Conservation (phyloP, 2,888 invertebrate species). For the Tribolium freemani region DNA sequence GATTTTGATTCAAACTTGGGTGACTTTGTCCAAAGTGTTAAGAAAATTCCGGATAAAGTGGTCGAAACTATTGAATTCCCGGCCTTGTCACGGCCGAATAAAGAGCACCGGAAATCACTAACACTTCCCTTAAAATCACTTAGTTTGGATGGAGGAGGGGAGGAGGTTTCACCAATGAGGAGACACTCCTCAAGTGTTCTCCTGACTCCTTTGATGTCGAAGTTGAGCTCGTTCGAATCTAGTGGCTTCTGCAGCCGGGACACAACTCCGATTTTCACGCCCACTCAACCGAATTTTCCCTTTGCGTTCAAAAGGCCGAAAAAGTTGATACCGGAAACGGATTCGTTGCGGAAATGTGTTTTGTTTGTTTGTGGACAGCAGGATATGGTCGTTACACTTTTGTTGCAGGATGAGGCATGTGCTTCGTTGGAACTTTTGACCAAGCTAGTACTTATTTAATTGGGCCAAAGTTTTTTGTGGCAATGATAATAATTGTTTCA, state of each 20-base stretch:
- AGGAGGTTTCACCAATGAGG: constrained; percentile 34
- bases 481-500: constrained; percentile 62
- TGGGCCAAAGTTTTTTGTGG: neutral
- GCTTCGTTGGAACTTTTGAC: constrained; percentile 79
- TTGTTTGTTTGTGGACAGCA: constrained; percentile 85
- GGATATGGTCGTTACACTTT: constrained; percentile 82
- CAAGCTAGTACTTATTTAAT: constrained; percentile 72
- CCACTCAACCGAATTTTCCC: constrained; percentile 52
- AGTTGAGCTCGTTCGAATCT: constrained; percentile 79
- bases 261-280: constrained; percentile 68
- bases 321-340: constrained; percentile 63
- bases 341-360: constrained; percentile 70
- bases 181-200: constrained; percentile 75
- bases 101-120: constrained; percentile 70
- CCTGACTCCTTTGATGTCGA: constrained; percentile 86
- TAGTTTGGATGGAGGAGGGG: constrained; percentile 57
- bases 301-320: constrained; percentile 44
- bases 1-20: constrained; percentile 69
- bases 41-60: constrained; percentile 66
- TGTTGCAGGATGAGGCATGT: constrained; percentile 78
- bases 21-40: constrained; percentile 33
- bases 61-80: constrained; percentile 60
- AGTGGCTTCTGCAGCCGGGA: constrained; percentile 80
- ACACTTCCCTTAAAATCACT: constrained; percentile 82
- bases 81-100: constrained; percentile 51